These are phyloP conservation scores for Fregetta grallaria DNA, from an alignment of 2,113 vertebrate species.

Conservation along the genomic window DNA sequence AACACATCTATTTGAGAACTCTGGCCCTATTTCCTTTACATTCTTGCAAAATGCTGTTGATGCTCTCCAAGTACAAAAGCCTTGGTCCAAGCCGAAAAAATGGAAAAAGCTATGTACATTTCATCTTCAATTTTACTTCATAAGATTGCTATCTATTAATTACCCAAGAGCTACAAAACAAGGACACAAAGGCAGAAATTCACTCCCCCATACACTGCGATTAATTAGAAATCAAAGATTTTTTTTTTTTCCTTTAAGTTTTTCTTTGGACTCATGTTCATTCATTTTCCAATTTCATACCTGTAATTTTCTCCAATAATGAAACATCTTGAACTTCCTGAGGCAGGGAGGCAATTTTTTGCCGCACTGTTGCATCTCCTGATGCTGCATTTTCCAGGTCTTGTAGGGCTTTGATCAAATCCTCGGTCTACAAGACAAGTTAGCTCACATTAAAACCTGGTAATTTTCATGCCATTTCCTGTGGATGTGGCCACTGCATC, in stretches of 20 bases:
- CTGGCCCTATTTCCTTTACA: not conserved
- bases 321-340: slow-evolving; percentile 98
- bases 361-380: slow-evolving; percentile 93
- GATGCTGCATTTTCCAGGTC: slow-evolving; percentile 97
- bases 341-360: slow-evolving; percentile 96
- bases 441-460: not conserved
- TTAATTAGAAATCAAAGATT: not conserved
- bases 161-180: not conserved
- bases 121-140: not conserved
- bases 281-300: slow-evolving; percentile 62
- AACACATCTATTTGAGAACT: not conserved
- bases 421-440: slow-evolving; percentile 84
- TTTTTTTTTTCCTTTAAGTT: not conserved
- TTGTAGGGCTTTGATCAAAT: slow-evolving; percentile 95
- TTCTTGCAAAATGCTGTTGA: not conserved
- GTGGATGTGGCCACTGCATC: not conserved
- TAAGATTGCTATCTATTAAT: not conserved
- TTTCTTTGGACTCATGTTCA: not conserved
- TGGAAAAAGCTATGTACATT: not conserved
- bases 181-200: not conserved
- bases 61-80: not conserved
- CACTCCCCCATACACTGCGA: not conserved
- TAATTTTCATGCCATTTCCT: not conserved
- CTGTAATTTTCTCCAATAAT: slow-evolving; percentile 95
- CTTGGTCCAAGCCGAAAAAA: not conserved